Evolutionary conservation across 2,797 vertebrate species (phyloP).

Genomic region (Brachyalestes nurse): DNA sequence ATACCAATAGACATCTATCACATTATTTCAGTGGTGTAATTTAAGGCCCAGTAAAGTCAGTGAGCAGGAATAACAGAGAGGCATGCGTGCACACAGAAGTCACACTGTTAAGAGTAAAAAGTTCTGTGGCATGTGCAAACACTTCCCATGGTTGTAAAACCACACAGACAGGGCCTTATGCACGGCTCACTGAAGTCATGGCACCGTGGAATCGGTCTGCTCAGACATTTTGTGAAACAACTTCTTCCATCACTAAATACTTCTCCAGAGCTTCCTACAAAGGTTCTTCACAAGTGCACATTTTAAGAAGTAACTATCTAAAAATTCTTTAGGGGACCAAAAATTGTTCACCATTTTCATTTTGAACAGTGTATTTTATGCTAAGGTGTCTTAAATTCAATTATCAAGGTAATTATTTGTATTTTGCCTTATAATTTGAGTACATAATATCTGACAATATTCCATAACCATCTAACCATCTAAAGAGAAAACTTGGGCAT

Average conservation of each 20-base stretch:
- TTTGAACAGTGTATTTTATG: no score
- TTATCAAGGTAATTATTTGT: not conserved
- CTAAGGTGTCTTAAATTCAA: not conserved
- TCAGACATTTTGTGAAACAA: not conserved
- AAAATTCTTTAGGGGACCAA: no score
- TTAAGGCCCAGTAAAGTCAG: not conserved
- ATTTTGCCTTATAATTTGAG: not conserved
- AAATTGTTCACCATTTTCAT: no score
- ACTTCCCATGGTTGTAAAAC: slow-evolving; percentile 3
- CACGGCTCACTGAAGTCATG: not conserved
- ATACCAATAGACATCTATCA: no score
- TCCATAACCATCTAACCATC: slow-evolving; percentile 1
- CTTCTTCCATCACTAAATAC: not conserved
- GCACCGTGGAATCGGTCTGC: not conserved
- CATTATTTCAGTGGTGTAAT: not conserved
- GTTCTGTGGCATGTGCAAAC: slow-evolving; percentile 2
- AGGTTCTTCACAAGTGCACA: not conserved
- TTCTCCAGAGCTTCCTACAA: not conserved
- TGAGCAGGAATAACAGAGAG: not conserved
- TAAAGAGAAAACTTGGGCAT: not conserved
- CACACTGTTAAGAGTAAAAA: not conserved
- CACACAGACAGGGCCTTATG: not conserved
- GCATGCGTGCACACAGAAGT: not conserved
- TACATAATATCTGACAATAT: not conserved
- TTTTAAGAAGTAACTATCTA: no score